Base-by-base conservation (phyloP, 2,888 invertebrate species). In the Mesoligia furuncula region DNA sequence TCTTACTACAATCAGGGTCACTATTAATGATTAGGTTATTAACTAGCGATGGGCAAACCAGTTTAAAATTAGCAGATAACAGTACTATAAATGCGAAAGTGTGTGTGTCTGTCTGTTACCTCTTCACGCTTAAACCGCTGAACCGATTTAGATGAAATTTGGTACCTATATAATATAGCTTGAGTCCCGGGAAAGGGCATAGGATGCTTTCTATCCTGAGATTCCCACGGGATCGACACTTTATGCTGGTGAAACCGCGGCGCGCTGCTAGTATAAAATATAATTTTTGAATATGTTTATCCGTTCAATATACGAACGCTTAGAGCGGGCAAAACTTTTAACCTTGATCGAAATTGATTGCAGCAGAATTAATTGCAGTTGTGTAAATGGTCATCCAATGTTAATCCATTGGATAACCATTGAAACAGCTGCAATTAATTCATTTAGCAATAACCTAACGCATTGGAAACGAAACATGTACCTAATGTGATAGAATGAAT, bases 321-420 rank as follows among this genome's bases (percentile, higher is more conserved):
- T 65, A 27, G n/a, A 80, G 71, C 82, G 74, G 72, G 77, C 77
- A 82, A 27, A 64, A 36, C 31, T 57, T 73, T 31, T 59, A 82
- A 65, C 88, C 88, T 87, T 88, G 87, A 48, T 81, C 77, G 57
- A 76, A 81, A 79, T 85, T 61, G 57, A 79, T 81, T 36, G 36
- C 36, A 36, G 36, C 36, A 81, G 72, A 79, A 79, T 75, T 80
- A 81, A 84, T 88, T 80, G 64, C 75, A 77, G 70, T 76, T 24
- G 65, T 66, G 73, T 74, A 64, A 78, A 73, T 75, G 62, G 31
- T 42, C 79, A 80, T 73, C 77, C 73, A 68, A 72, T 42, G 75
- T 36, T 36, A 36, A 36, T 36, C 6, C 36, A 6, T 36, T 36
- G 36, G 36, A 36, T 36, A 6, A 36, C 36, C 36, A 36, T 36